phyloP scores from a whole-genome alignment of 2,888 invertebrate genomes.

The Drosophila borealis region DNA sequence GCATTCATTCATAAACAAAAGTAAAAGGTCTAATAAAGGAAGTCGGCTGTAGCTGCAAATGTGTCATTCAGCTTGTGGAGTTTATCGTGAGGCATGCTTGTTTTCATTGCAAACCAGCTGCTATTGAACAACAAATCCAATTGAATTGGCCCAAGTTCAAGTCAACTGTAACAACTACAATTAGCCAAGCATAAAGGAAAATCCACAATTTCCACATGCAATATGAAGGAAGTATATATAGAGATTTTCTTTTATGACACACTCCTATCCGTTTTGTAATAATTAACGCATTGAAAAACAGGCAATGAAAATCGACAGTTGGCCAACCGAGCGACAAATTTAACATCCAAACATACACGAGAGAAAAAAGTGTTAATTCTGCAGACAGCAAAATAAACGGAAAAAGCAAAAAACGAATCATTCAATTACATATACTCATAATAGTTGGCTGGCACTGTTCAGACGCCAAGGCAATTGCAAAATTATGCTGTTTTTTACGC shows the following conservation, averaged over 20 bases:
- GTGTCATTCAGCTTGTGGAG: constrained; percentile 31
- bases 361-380: constrained; percentile 67
- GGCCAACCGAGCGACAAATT: constrained; percentile 28
- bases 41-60: constrained; percentile 44
- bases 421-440: constrained; percentile 46
- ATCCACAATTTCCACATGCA: not conserved
- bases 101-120: constrained; percentile 19
- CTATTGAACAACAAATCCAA: constrained; percentile 1
- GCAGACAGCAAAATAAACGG: constrained; percentile 30
- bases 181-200: constrained; percentile 21
- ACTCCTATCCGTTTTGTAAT: constrained; percentile 39
- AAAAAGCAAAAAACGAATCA: constrained; percentile 42
- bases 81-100: constrained; percentile 17
- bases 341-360: constrained; percentile 21
- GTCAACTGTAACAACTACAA: constrained; percentile 12
- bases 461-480: constrained; percentile 46
- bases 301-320: constrained; percentile 29
- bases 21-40: constrained; percentile 64
- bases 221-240: constrained; percentile 31
- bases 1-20: constrained; percentile 65
- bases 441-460: constrained; percentile 23
- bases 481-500: constrained; percentile 24
- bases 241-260: constrained; percentile 16
- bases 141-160: constrained; percentile 63
- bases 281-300: constrained; percentile 15